These are phyloP conservation scores for Steinernema feltiae DNA, from an alignment of 1,140 invertebrate genomes.

Conservation along the genomic window DNA sequence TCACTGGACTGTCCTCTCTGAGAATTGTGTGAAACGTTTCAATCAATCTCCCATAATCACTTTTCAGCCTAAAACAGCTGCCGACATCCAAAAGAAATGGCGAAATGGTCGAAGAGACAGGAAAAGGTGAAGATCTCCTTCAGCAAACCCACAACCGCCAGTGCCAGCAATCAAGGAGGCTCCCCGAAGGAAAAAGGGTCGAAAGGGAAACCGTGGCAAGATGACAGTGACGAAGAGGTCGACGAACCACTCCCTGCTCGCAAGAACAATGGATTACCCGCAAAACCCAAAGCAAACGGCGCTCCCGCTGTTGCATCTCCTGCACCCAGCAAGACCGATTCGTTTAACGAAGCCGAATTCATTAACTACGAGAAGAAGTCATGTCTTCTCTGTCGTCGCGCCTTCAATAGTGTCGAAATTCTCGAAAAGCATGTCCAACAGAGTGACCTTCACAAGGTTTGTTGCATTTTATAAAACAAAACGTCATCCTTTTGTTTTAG, in stretches of 20 bases:
- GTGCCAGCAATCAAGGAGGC: neutral
- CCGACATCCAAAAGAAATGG: conserved; percentile 96
- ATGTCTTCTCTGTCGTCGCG: conserved; percentile 88
- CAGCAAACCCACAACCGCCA: conserved; percentile 49
- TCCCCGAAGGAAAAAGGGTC: conserved; percentile 22
- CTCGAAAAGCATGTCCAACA: conserved; percentile 82
- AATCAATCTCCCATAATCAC: no score
- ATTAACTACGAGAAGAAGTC: conserved; percentile 83
- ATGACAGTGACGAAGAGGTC: conserved; percentile 55
- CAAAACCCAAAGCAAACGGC: conserved; percentile 13
- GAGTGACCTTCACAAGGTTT: conserved; percentile 82
- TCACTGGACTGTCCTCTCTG: no score
- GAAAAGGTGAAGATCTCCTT: conserved; percentile 89
- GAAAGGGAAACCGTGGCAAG: conserved; percentile 43
- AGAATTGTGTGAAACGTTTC: no score
- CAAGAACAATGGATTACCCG: conserved; percentile 26
- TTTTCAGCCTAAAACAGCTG: conserved; percentile 85
- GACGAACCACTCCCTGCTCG: conserved; percentile 54
- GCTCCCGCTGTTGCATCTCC: conserved; percentile 25
- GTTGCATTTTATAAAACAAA: neutral
- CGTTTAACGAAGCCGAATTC: conserved; percentile 63
- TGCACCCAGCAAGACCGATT: conserved; percentile 36
- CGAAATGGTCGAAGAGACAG: conserved; percentile 89
- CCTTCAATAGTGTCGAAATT: conserved; percentile 80
- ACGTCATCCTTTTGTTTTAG: conserved; percentile 14